Evolutionary conservation across 2,888 invertebrate species (phyloP), one percentile per base, ranked within the genome.

Genomic region (Chalcis sispes): DNA sequence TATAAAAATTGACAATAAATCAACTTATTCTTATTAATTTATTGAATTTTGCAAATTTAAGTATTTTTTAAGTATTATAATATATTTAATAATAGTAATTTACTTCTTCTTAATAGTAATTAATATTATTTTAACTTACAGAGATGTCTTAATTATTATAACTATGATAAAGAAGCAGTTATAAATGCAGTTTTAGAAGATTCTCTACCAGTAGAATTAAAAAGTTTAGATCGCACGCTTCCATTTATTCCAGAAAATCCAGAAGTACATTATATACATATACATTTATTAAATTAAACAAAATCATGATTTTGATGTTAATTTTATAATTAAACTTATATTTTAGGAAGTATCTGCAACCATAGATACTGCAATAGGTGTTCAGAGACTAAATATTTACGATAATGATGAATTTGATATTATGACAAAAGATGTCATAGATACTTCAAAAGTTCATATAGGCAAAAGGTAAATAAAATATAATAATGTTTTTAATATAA

Each of bases 141-240:
- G 88, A 91, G 92, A 84, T 94, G 96, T 82, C 89, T 98, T 69
- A 91, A 94, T 81, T 92, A 94, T 83, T 96, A 95, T 83, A 92
- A 94, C 23, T 94, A 93, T 87, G 92, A 94, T 81, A 90, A 93
- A 0, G 94, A 94, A 80, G 91, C 92, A 81, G 96, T 96, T 2
- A 94, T 98, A 75, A 94, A 96, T 85, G 95, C 95, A 59, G 90
- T 98, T 75, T 89, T 98, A 62, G 97, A 97, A 88, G 93, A 93
- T 80, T 92, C 91, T 78, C 88, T 94, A 32, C 93, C 94, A 1
- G 86, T 90, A 0, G 83, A 89, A 70, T 85, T 91, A 40, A 85
- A 89, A 58, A 70, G 81, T 40, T 32, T 89, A 67, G 92, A 94
- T 87, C 90, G 89, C 54, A 88, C 87, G 7, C 87, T 93, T 61